Base-by-base conservation (phyloP, 2,888 invertebrate species). In the Agonopterix alstromeriana region DNA sequence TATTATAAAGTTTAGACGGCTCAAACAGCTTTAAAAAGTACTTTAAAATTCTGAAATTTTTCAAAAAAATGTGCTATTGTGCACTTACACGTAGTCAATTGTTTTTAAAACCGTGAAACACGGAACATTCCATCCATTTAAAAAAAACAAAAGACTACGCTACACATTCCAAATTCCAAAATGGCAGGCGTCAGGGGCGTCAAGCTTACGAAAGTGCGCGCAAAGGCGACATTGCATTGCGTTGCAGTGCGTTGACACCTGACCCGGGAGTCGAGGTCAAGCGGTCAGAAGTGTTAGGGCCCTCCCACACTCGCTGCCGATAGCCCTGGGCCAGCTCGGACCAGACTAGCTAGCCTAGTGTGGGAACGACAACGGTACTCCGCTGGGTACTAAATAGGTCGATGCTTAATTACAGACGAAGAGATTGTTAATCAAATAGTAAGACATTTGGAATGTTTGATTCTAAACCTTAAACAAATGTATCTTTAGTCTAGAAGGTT, bases 251-350 rank as follows among this genome's bases (percentile, higher is more conserved):
- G 77, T 82, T 84, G 83, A 84, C 84, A 82, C 49, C 56, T 67
- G 74, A 73, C 77, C 80, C 67, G 27, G 27, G 27, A 68, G 70
- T 73, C 74, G 82, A 77, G 84, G 84, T 82, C 85, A 85, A 67
- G 77, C 82, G 85, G 84, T 81, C 83, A 83, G 51, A 35, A 27
- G 27, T 27, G 51, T 48, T 42, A 36, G 46, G 42, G 17, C 14
- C 43, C 46, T 36, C 50, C 50, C 42, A 50, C 50, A 35, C 43
- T 14, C 41, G 40, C 46, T 35, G 48, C 49, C 46, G 46, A 52
- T 44, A 49, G 52, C 52, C 52, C 11, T 2, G 10, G 52, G 54
- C 52, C 5, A 42, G 36, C 43, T 48, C 10, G n/a, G 9, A n/a
- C 35, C n/a, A 14, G 12, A 8, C 40, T 40, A 44, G 12, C 10